Base-by-base conservation (phyloP, 1,140 invertebrate species). In the Maconellicoccus hirsutus region DNA sequence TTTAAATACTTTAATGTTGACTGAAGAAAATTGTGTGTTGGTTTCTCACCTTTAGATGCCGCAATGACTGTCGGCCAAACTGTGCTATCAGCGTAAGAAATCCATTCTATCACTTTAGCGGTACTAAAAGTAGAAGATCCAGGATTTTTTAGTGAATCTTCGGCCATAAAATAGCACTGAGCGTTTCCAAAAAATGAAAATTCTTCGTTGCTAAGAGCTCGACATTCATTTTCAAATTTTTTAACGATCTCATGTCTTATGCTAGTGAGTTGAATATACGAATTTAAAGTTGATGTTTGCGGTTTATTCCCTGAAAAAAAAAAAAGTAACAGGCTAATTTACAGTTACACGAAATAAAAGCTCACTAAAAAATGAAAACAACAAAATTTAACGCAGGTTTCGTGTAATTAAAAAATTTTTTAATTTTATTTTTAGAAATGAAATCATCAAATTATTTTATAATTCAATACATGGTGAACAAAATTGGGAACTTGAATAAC, bases 41-140 rank as follows among this genome's bases (percentile, higher is more conserved):
- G 59, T 10, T 27, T 66, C 10, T 23, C 61, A 4, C 16, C 21
- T 66, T 25, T 22, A 27, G 29, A 22, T 27, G 71, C 70, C 14
- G 83, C 82, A 71, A 81, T 83, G 33, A 86, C 83, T 61, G 83
- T 80, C 61, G 88, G 87, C 25, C 86, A 75, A 73, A 92, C 80
- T 75, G 88, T 82, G 79, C 83, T 83, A 70, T 83, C 80, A 70
- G 84, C 83, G 78, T 86, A 89, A 75, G 66, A 78, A 27, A 80
- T 79, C 90, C 90, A 92, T 78, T 92, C 86, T 70, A 87, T 76
- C 14, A 82, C 78, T 77, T 83, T 84, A 10, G 85, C 82, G 38
- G 89, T 79, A 78, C 83, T 86, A 73, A 83, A 84, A 29, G 85
- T 83, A 76, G 89, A 89, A 33, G 87, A 86, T 79, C 85, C 86